Percentiles rank a stretch among this genome's conserved stretches.
phyloP scores from a whole-genome alignment of 2,113 vertebrate genomes.

The Merops nubicus region DNA sequence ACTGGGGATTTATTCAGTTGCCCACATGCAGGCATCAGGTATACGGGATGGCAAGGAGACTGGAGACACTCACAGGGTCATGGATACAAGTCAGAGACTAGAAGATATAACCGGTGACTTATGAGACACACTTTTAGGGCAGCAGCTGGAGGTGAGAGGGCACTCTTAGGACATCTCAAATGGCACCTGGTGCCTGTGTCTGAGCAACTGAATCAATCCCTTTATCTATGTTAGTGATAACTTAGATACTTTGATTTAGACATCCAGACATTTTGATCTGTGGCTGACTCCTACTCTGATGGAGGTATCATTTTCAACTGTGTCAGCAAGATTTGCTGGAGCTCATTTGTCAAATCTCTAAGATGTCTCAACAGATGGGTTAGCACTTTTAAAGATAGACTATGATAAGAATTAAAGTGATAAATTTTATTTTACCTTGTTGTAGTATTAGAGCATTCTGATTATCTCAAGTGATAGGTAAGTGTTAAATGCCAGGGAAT shows the following conservation, averaged over 20 bases:
- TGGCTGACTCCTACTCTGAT: neutral
- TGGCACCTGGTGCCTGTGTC: neutral
- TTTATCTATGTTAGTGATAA: neutral
- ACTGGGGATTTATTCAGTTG: neutral
- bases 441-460: neutral
- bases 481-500: neutral
- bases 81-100: fast-evolving
- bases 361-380: neutral
- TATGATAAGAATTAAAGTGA: neutral
- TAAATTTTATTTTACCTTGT: neutral
- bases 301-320: neutral
- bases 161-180: neutral
- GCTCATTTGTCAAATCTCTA: neutral
- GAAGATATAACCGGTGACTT: neutral
- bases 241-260: neutral
- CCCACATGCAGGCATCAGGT: neutral
- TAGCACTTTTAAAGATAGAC: neutral
- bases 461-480: neutral
- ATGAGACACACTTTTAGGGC: fast-evolving
- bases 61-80: neutral
- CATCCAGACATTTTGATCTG: neutral
- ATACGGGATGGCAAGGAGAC: neutral
- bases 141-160: neutral
- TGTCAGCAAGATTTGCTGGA: neutral
- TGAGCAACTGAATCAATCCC: neutral